These are phyloP conservation scores for Chymomyza costata DNA, from an alignment of 1,140 invertebrate species.

Conservation along the genomic window DNA sequence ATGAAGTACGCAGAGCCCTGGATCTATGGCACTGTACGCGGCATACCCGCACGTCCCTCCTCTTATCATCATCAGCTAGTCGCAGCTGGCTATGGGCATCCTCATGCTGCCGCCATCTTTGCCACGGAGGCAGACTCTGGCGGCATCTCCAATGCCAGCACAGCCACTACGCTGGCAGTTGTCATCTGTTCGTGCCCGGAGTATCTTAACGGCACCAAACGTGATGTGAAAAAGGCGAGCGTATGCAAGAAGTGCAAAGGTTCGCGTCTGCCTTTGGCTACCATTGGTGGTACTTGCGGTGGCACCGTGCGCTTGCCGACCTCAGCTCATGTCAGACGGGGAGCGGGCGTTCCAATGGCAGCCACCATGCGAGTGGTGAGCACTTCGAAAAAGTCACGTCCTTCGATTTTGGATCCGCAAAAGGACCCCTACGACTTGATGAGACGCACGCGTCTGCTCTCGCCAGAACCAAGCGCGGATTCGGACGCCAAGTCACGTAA, in stretches of 20 bases:
- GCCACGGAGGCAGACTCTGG: constrained; percentile 63
- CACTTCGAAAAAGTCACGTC: constrained; percentile 77
- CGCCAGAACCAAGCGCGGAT: constrained; percentile 75
- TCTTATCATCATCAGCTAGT: constrained; percentile 39
- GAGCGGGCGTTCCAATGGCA: constrained; percentile 68
- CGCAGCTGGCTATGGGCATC: constrained; percentile 46
- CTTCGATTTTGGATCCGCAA: constrained; percentile 78
- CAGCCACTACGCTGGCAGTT: constrained; percentile 77
- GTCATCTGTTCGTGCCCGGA: constrained; percentile 86
- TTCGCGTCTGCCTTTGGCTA: constrained; percentile 81
- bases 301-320: constrained; percentile 78
- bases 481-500: constrained; percentile 38
- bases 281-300: constrained; percentile 75
- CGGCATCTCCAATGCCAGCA: constrained; percentile 13
- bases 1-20: constrained; percentile 90
- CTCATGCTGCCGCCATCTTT: constrained; percentile 77
- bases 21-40: constrained; percentile 85
- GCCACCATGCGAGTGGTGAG: constrained; percentile 80
- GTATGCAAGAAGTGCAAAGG: constrained; percentile 88
- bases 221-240: constrained; percentile 82
- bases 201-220: constrained; percentile 84
- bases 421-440: constrained; percentile 88
- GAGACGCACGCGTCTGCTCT: constrained; percentile 82
- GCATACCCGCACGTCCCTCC: constrained; percentile 77
- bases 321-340: constrained; percentile 60